Evolutionary conservation across 2,888 invertebrate genomes (phyloP).

Genomic region (Scelioninae gen. 1): DNA sequence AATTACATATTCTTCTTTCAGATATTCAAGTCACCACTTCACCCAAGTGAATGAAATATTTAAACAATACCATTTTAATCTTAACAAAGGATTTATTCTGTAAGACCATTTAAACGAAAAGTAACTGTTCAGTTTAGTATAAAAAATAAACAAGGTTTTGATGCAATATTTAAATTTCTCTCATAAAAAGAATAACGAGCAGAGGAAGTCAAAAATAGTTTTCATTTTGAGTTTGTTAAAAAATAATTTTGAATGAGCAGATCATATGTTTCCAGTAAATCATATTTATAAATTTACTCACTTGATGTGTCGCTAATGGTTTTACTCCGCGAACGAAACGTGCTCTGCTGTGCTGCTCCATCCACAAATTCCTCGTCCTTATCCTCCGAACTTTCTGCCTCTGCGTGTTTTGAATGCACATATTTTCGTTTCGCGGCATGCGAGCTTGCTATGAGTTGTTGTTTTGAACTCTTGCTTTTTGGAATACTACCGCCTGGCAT

Average conservation of each 20-base stretch:
- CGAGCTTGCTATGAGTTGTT: constrained; percentile 88
- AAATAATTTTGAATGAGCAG: not conserved
- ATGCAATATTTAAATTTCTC: not conserved
- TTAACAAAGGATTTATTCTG: constrained; percentile 21
- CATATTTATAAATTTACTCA: constrained; percentile 78
- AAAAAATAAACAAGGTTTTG: not conserved
- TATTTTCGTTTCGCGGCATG: constrained; percentile 80
- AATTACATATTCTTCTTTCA: constrained; percentile 37
- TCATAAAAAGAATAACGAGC: not conserved
- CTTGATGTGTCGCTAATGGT: constrained; percentile 94
- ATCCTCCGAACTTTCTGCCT: constrained; percentile 92
- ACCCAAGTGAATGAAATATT: constrained; percentile 8
- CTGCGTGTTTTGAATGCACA: constrained; percentile 86
- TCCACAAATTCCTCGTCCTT: constrained; percentile 88
- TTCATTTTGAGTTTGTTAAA: too few relatives aligned
- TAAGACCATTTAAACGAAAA: constrained; percentile 6
- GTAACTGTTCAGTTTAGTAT: not conserved
- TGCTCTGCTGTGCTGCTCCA: constrained; percentile 80
- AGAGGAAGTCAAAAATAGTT: too few relatives aligned
- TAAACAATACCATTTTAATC: constrained; percentile 7
- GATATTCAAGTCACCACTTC: constrained; percentile 14
- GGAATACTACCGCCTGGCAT: constrained; percentile 84
- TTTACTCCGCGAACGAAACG: constrained; percentile 90
- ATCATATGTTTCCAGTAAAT: not conserved
- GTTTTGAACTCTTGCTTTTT: constrained; percentile 91